Base-by-base conservation (phyloP, 2,888 invertebrate genomes). In the Neoitamus cyanurus region DNA sequence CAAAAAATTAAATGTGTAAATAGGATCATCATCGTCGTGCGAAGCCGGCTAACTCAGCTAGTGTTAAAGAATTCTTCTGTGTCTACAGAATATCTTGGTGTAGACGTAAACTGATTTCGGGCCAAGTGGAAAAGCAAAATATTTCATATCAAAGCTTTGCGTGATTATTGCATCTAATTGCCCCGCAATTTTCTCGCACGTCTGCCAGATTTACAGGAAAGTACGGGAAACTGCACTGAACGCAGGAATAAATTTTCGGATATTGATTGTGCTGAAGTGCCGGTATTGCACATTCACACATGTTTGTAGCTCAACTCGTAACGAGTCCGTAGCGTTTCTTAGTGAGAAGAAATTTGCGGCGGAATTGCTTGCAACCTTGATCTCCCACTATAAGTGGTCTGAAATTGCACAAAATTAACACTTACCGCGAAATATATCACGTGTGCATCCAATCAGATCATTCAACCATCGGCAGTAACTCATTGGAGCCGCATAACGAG, bases 381-480 rank as follows among this genome's bases (percentile, higher is more conserved):
- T 80, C 80, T 80, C 34, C 80, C 80, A 34, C 30, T 15, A 30
- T 31, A 80, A 80, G 58, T 80, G 80, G 80, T 68, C 30, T 58
- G 68, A 80, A 80, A 80, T 80, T 80, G 80, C 80, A 80, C 58
- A 80, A 80, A 80, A 80, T 80, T 80, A 80, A 80, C 80, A 80
- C 80, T 80, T 80, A 68, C 80, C 68, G 80, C 34, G 80, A 80
- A 80, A 80, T 80, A 80, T 80, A 80, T 80, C 80, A 80, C 80
- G 80, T 80, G 80, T 80, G 80, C 80, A 80, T 68, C 80, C 80
- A 80, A 80, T 80, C 80, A 68, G 80, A 80, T 80, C 80, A 80
- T 48, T 36, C 80, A 80, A 58, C 58, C 80, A 58, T 80, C 80
- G 80, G 68, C 80, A 80, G 58, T 80, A 58, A 80, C 68, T 68